phyloP scores from a whole-genome alignment of 2,888 invertebrate genomes.

The Eueremaeus valkanovi region DNA sequence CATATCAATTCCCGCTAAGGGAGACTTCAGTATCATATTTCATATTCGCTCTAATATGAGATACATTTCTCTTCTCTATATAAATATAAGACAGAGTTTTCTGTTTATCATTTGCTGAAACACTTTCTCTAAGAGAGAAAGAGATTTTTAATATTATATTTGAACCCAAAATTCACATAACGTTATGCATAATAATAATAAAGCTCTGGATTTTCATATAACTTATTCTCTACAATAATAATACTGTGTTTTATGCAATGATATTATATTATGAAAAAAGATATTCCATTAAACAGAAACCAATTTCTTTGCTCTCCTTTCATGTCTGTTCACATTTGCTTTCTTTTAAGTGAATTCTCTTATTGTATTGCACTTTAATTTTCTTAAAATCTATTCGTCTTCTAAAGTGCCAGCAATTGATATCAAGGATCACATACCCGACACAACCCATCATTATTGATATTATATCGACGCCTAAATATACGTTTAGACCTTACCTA shows the following conservation, averaged over 20 bases:
- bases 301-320: neutral
- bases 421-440: no score
- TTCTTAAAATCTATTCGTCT: neutral
- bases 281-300: neutral
- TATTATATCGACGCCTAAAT: conserved; percentile 13
- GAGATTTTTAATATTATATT: neutral
- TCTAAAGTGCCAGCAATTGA: neutral
- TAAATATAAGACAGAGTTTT: neutral
- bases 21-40: neutral
- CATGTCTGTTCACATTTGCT: neutral
- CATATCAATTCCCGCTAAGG: conserved; percentile 19
- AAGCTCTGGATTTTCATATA: neutral
- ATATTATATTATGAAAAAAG: neutral
- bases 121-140: conserved; percentile 9
- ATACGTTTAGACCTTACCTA: neutral
- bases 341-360: neutral
- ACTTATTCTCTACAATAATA: neutral
- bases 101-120: conserved; percentile 22
- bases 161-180: neutral
- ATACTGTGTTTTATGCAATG: neutral
- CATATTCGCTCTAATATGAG: conserved; percentile 6
- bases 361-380: conserved; percentile 1
- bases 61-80: neutral
- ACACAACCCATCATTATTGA: conserved; percentile 21
- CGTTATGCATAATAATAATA: conserved; percentile 7